phyloP scores from a whole-genome alignment of 2,888 invertebrate species.

The Periphyllus acericola region DNA sequence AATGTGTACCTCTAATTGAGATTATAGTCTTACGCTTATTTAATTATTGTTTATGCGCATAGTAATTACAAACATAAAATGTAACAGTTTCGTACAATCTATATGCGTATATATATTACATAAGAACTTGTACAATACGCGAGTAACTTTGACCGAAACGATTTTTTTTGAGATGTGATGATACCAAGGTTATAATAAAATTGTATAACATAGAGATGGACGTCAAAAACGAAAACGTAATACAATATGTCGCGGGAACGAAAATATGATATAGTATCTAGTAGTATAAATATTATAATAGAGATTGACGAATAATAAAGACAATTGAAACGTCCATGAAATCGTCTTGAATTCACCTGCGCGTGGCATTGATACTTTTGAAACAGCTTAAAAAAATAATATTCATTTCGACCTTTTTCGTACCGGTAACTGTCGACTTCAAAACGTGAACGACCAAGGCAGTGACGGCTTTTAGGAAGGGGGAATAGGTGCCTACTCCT shows the following conservation, averaged over 20 bases:
- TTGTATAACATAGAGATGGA: neutral
- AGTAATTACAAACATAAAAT: no score
- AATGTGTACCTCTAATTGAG: neutral
- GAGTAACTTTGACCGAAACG: neutral
- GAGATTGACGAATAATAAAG: neutral
- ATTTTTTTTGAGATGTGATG: neutral
- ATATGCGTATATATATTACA: no score
- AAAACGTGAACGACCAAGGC: neutral
- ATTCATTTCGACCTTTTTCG: neutral
- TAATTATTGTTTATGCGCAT: neutral
- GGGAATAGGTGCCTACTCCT: no score
- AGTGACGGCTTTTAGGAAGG: neutral
- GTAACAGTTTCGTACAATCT: no score
- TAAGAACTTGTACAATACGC: neutral
- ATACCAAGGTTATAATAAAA: constrained; percentile 2
- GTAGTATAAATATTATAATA: no score
- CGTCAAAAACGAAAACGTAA: neutral
- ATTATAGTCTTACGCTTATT: neutral
- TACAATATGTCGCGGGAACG: neutral
- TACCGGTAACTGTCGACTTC: neutral
- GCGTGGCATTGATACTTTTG: neutral
- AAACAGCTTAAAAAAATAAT: neutral
- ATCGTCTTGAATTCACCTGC: neutral
- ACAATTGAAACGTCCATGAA: constrained; percentile 22
- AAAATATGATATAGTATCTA: neutral